Evolutionary conservation across 2,113 vertebrate species (phyloP).

Genomic region (Copsychus sechellarum): DNA sequence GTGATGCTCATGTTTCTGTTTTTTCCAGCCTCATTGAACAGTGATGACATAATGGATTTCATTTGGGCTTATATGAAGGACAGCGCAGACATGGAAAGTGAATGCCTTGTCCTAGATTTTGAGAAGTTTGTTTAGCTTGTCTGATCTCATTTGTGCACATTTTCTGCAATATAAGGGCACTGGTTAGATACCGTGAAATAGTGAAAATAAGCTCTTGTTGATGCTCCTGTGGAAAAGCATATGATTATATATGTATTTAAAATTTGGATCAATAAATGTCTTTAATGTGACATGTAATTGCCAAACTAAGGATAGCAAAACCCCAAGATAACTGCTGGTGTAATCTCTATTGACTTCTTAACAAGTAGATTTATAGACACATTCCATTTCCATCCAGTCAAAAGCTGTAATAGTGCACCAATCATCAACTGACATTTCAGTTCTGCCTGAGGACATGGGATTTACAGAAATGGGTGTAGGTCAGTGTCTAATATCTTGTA

Average conservation of each 20-base stretch:
- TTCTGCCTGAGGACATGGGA: slow-evolving; percentile 14
- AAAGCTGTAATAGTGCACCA: slow-evolving; percentile 6
- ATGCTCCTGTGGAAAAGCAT: background rate
- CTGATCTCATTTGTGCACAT: background rate
- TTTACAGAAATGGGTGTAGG: slow-evolving; percentile 39
- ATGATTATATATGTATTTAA: background rate
- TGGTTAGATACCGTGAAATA: background rate
- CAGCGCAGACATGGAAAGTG: background rate
- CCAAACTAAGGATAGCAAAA: background rate
- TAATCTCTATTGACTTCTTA: background rate
- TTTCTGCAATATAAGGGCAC: background rate
- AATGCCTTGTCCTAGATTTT: background rate
- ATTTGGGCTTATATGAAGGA: background rate
- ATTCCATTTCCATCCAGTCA: background rate
- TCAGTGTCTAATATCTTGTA: background rate
- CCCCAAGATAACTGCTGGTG: background rate
- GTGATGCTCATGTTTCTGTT: background rate
- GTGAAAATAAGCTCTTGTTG: background rate
- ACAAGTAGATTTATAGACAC: background rate
- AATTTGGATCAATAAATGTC: background rate
- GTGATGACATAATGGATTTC: background rate
- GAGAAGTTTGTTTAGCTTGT: background rate
- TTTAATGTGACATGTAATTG: background rate
- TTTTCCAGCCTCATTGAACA: background rate
- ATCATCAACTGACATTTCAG: slow-evolving; percentile 40